A percentile compares a stretch with the other conserved stretches of the same genome.
These are phyloP conservation scores for Desmophyllum pertusum DNA, from an alignment of 92 coral and sea anemone genomes.

Conservation along the genomic window DNA sequence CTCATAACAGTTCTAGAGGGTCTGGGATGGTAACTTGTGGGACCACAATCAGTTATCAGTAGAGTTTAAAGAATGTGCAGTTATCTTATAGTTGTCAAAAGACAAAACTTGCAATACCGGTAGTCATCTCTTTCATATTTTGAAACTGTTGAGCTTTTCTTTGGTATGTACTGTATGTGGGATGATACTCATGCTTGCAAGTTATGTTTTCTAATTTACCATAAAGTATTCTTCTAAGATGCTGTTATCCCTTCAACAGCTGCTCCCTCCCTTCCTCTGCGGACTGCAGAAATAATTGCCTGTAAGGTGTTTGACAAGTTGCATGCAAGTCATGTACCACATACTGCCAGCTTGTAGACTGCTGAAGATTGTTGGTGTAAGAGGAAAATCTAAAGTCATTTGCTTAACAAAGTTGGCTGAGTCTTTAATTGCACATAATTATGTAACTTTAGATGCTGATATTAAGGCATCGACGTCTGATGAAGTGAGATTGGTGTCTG, in stretches of 20 bases:
- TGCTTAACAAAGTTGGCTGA: not conserved
- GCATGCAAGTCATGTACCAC: constrained; percentile 1
- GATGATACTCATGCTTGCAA: too few species aligned
- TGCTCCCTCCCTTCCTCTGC: constrained; percentile 4
- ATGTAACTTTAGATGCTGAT: constrained; percentile 9
- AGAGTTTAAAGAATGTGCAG: too few species aligned
- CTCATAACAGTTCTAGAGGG: too few species aligned
- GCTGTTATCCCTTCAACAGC: constrained; percentile 13
- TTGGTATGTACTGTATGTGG: too few species aligned
- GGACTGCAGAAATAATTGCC: constrained; percentile 8
- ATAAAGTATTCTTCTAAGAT: constrained; percentile 2
- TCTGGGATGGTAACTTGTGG: too few species aligned
- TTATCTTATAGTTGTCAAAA: too few species aligned
- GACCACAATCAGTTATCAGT: too few species aligned
- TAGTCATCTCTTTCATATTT: too few species aligned
- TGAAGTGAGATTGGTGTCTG: not conserved
- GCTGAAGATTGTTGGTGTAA: not conserved
- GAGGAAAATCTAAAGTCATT: not conserved
- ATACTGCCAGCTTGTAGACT: not conserved
- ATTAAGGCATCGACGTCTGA: not conserved
- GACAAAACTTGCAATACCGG: too few species aligned
- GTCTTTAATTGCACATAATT: not conserved
- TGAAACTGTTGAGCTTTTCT: too few species aligned
- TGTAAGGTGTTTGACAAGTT: constrained; percentile 17
- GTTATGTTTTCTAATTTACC: constrained; percentile 2